These are phyloP conservation scores for Telmatherina bonti DNA, from an alignment of 2,797 vertebrate genomes.

Conservation along the genomic window DNA sequence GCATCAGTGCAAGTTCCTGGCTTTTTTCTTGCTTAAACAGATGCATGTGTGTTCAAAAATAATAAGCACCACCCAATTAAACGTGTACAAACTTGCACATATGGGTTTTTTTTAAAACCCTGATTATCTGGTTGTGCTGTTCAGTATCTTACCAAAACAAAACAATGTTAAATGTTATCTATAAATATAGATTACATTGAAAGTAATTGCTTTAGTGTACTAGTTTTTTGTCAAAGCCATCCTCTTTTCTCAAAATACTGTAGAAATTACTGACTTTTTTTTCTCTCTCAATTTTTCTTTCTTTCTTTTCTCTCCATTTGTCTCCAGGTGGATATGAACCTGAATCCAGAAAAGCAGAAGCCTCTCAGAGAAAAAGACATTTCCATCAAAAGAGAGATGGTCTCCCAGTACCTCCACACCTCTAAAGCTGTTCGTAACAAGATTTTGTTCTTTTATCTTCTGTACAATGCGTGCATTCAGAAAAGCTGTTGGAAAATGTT, in stretches of 20 bases:
- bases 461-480: background rate
- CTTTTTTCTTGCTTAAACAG: too few species aligned
- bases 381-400: constrained; percentile 93
- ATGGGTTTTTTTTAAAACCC: too few species aligned
- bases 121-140: background rate
- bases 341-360: constrained; percentile 91
- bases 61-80: too few species aligned
- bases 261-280: background rate
- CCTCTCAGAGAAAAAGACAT: constrained; percentile 91
- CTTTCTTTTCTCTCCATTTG: background rate
- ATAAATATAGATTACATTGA: background rate
- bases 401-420: constrained; percentile 92
- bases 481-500: background rate
- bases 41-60: too few species aligned
- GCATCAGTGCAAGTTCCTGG: too few species aligned
- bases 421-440: constrained; percentile 87
- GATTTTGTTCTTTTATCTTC: background rate
- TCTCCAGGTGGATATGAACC: constrained; percentile 90
- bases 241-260: constrained; percentile 1
- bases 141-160: background rate
- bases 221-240: background rate
- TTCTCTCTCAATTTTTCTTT: background rate
- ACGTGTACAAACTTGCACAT: too few species aligned
- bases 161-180: background rate
- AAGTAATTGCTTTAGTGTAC: background rate